Conservation (phyloP, 1,140 invertebrate genomes). For the Apis cerana region DNA sequence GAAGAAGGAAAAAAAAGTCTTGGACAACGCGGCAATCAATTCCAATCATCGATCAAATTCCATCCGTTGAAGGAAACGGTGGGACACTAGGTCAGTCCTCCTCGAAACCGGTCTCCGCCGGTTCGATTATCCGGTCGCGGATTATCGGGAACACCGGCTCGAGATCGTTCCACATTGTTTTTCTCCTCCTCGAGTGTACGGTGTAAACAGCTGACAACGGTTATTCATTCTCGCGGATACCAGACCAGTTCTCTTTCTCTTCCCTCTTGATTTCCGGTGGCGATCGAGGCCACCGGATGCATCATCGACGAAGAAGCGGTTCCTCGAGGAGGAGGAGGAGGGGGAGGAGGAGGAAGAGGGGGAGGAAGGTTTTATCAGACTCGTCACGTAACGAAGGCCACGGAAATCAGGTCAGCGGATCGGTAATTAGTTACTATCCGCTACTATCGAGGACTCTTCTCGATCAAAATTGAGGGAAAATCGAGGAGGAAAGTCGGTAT, state of each 20-base stretch:
- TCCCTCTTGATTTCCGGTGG: constrained; percentile 3
- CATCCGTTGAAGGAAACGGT: neutral
- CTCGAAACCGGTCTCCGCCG: constrained; percentile 26
- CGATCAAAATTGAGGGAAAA: neutral
- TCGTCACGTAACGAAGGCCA: neutral
- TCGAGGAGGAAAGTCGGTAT: neutral
- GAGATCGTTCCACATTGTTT: constrained; percentile 32
- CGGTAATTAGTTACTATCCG: neutral
- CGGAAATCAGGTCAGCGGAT: constrained; percentile 4
- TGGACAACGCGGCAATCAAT: neutral
- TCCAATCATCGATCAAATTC: constrained; percentile 4
- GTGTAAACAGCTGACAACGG: constrained; percentile 16
- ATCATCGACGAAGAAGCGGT: constrained; percentile 25
- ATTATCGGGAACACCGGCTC: constrained; percentile 3
- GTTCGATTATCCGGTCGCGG: constrained; percentile 9
- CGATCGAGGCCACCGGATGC: constrained; percentile 10
- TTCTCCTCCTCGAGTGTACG: neutral
- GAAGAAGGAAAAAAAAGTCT: neutral
- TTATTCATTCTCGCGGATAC: constrained; percentile 25
- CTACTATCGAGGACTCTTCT: neutral
- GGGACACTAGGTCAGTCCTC: constrained; percentile 2
- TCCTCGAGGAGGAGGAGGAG: neutral
- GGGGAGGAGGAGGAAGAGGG: too few species aligned
- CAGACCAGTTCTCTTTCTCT: constrained; percentile 24
- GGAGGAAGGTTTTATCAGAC: too few species aligned